Percentiles rank a stretch among this genome's conserved stretches.
Conservation (phyloP, 2,797 vertebrate species). For the Poecilia picta region DNA sequence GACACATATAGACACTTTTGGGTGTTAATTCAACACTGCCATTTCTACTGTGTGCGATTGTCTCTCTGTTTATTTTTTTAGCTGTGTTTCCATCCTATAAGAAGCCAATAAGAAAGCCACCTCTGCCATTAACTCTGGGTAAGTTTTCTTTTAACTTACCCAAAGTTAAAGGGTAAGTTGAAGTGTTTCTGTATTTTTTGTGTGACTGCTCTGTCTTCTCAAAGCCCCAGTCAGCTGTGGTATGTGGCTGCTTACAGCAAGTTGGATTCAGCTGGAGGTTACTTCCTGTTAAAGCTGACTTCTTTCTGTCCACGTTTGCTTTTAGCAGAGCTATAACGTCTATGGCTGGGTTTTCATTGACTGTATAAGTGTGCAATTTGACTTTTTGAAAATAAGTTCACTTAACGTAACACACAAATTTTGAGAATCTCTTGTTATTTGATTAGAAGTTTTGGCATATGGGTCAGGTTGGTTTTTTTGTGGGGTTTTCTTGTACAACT, state of each 20-base stretch:
- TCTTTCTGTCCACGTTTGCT: not conserved
- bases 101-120: not conserved
- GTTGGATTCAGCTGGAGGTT: not conserved
- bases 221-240: not conserved
- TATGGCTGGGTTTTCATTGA: no score
- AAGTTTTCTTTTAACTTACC: not conserved
- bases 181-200: no score
- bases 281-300: not conserved
- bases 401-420: no score
- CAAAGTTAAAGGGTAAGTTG: not conserved
- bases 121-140: not conserved
- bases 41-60: no score
- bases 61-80: not conserved
- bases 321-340: not conserved
- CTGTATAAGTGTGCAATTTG: no score
- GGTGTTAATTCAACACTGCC: no score
- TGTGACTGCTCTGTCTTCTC: not conserved
- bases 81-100: not conserved
- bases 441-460: no score
- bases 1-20: no score
- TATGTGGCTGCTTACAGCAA: not conserved
- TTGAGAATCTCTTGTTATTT: no score
- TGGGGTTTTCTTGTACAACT: no score
- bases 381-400: no score
- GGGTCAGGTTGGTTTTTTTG: no score